A percentile compares a stretch with the other conserved stretches of the same genome.
Evolutionary conservation across 2,888 invertebrate genomes (phyloP).

Genomic region (Cryptocephalus primarius): DNA sequence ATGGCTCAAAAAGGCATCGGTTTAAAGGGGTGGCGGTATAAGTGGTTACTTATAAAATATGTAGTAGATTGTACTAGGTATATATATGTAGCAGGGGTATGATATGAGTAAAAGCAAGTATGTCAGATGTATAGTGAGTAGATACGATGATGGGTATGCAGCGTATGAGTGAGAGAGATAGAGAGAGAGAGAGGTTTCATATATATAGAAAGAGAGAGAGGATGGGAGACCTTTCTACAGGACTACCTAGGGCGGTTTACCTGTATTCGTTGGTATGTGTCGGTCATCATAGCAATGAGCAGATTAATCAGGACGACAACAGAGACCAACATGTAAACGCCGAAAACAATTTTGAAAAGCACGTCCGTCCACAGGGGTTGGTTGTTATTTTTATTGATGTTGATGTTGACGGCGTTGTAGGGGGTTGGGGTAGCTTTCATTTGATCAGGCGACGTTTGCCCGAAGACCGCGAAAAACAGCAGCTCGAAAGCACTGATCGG

Average conservation of each 20-base stretch:
- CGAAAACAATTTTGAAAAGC: slow-evolving; percentile 79
- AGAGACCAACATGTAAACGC: slow-evolving; percentile 97
- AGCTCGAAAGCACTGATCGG: slow-evolving; percentile 91
- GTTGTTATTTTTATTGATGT: slow-evolving; percentile 24
- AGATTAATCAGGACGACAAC: slow-evolving; percentile 98
- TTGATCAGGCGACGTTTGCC: slow-evolving; percentile 76
- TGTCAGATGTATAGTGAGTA: too few species aligned
- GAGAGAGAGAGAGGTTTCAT: too few species aligned
- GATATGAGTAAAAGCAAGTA: too few species aligned
- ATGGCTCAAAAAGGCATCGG: too few species aligned
- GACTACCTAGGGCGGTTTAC: slow-evolving; percentile 39
- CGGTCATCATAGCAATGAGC: slow-evolving; percentile 99
- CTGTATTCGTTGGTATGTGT: slow-evolving; percentile 98
- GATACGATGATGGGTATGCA: too few species aligned
- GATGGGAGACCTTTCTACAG: too few species aligned
- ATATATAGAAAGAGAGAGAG: too few species aligned
- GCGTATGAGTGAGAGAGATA: too few species aligned
- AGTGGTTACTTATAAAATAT: too few species aligned
- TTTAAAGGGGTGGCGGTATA: too few species aligned
- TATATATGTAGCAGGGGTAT: too few species aligned
- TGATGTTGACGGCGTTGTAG: slow-evolving; percentile 37
- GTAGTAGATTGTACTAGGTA: too few species aligned
- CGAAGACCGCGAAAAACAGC: slow-evolving; percentile 98
- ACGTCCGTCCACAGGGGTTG: slow-evolving; percentile 78
- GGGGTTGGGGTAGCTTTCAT: slow-evolving; percentile 53